A percentile compares a stretch with the other conserved stretches of the same genome.
These are phyloP conservation scores for Dryomyza anilis DNA, from an alignment of 2,888 invertebrate species.

Conservation along the genomic window DNA sequence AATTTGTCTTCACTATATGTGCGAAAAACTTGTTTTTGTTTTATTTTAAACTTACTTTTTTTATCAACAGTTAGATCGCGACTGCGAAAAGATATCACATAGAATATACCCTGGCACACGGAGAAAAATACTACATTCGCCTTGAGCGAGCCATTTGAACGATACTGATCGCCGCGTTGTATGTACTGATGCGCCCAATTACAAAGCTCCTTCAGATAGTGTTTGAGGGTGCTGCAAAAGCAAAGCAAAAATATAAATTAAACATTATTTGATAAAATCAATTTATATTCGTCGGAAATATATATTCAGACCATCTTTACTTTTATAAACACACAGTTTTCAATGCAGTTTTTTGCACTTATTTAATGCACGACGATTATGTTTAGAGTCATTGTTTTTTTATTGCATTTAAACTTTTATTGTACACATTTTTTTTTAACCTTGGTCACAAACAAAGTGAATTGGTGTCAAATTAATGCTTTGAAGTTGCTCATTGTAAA, in stretches of 20 bases:
- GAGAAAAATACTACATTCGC: slow-evolving; percentile 89
- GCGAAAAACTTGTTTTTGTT: not conserved
- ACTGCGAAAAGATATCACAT: slow-evolving; percentile 88
- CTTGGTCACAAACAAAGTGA: too few relatives aligned
- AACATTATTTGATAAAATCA: too few relatives aligned
- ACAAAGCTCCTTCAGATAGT: slow-evolving; percentile 72
- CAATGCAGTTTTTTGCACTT: too few relatives aligned
- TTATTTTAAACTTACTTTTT: slow-evolving; percentile 72
- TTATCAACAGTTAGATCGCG: slow-evolving; percentile 77
- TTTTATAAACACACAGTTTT: not conserved
- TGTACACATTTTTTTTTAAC: too few relatives aligned
- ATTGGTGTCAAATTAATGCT: too few relatives aligned
- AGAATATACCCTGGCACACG: slow-evolving; percentile 91
- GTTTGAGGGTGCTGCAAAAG: slow-evolving; percentile 67
- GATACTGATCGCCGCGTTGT: slow-evolving; percentile 52
- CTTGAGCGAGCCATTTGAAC: slow-evolving; percentile 64
- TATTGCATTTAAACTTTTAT: too few relatives aligned
- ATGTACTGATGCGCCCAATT: slow-evolving; percentile 88
- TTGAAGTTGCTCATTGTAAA: too few relatives aligned
- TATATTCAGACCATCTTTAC: not conserved
- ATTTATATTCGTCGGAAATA: not conserved
- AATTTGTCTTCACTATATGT: not conserved
- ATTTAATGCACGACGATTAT: too few relatives aligned
- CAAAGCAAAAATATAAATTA: not conserved
- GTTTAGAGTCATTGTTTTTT: too few relatives aligned